Conservation (phyloP, 1,140 invertebrate genomes). For the Stegodyphus mimosarum region DNA sequence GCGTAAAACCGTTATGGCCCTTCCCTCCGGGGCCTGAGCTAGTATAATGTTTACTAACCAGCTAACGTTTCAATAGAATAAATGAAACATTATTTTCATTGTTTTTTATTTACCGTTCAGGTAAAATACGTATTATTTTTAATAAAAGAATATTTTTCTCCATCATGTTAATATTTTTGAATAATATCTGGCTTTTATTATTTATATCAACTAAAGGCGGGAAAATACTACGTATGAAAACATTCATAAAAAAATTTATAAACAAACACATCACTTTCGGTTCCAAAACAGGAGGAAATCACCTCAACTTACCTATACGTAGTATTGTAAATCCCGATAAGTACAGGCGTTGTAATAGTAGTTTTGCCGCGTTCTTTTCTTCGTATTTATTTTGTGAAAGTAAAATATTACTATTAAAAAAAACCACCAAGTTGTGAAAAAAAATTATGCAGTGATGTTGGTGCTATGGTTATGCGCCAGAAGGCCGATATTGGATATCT, state of each 20-base stretch:
- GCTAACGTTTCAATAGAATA: no score
- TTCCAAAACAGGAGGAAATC: background rate
- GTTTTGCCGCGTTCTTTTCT: constrained; percentile 37
- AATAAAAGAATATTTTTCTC: no score
- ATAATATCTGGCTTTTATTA: no score
- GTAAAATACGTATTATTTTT: no score
- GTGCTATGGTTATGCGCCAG: background rate
- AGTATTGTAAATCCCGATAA: constrained; percentile 37
- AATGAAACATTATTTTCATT: no score
- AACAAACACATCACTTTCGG: background rate
- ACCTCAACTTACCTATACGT: constrained; percentile 17
- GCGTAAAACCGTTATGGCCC: no score
- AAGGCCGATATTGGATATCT: background rate
- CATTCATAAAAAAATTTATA: background rate
- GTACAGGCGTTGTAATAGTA: constrained; percentile 40
- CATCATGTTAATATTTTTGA: no score
- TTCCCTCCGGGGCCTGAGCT: no score
- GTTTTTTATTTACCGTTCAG: no score
- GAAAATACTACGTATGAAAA: no score
- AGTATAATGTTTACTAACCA: no score
- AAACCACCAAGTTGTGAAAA: background rate
- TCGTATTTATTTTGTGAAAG: constrained; percentile 30
- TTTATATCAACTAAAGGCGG: no score
- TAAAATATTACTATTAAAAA: background rate
- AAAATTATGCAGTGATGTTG: background rate